A percentile compares a stretch with the other conserved stretches of the same genome.
phyloP scores from a whole-genome alignment of 2,888 invertebrate species.

The Stenodera caucasica region DNA sequence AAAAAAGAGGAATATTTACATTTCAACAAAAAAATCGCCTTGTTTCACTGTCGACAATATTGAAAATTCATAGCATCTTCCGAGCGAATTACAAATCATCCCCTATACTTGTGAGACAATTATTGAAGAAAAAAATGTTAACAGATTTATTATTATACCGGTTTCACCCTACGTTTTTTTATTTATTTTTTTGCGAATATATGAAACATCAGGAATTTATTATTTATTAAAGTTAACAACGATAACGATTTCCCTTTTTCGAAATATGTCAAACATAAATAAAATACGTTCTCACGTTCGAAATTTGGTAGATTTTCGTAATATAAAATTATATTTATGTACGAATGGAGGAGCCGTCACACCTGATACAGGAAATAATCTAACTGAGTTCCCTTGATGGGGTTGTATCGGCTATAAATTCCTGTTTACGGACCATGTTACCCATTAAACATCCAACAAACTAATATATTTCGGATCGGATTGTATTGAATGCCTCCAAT shows the following conservation, averaged over 20 bases:
- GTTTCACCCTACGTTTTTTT: no score
- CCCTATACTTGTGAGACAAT: not conserved
- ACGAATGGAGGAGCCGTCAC: constrained; percentile 16
- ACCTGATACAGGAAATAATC: constrained; percentile 27
- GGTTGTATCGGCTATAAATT: constrained; percentile 19
- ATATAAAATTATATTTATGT: not conserved
- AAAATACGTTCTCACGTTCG: no score
- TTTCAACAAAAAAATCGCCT: no score
- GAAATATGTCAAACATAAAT: no score
- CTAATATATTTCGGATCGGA: constrained; percentile 16
- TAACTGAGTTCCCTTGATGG: constrained; percentile 8
- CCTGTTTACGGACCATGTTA: constrained; percentile 19
- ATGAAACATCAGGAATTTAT: no score
- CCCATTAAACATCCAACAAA: no score
- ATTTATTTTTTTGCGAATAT: not conserved
- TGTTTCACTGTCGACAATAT: not conserved
- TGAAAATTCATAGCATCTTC: not conserved
- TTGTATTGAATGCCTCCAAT: constrained; percentile 12
- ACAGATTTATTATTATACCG: no score
- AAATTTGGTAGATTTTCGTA: not conserved
- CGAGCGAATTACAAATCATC: not conserved
- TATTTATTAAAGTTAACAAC: no score
- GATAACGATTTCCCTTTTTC: no score
- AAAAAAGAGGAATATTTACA: no score
- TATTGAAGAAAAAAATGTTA: no score